Evolutionary conservation across 1,140 invertebrate genomes (phyloP).

Genomic region (Nasonia longicornis): DNA sequence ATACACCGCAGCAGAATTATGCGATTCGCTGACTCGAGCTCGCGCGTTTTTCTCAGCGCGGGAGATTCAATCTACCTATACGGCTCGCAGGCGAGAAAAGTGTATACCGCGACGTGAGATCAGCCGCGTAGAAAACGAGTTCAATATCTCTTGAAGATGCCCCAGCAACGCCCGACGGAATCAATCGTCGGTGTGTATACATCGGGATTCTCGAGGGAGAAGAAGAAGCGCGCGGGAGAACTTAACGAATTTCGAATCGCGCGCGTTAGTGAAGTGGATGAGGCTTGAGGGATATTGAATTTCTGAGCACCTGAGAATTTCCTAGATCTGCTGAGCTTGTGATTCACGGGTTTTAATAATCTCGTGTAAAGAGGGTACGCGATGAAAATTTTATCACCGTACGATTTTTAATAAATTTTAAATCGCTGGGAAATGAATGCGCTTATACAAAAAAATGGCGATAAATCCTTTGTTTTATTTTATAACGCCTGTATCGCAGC

Average conservation of each 20-base stretch:
- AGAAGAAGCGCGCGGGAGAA: background rate
- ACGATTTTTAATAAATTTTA: background rate
- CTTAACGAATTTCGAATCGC: background rate
- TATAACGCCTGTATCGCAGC: too few species aligned
- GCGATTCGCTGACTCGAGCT: slow-evolving; percentile 20
- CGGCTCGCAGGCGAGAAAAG: background rate
- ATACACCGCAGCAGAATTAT: background rate
- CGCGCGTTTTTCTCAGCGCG: slow-evolving; percentile 1
- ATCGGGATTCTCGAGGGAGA: background rate
- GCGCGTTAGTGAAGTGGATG: background rate
- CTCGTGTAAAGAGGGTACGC: background rate
- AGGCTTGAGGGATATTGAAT: background rate
- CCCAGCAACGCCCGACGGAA: background rate
- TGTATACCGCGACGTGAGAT: background rate
- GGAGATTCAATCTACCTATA: slow-evolving; percentile 6
- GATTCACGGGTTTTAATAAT: background rate
- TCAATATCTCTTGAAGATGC: slow-evolving; percentile 30
- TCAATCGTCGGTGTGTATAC: slow-evolving; percentile 23
- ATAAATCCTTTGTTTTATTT: too few species aligned
- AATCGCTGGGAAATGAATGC: background rate
- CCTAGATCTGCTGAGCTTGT: too few species aligned
- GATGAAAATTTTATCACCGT: too few species aligned
- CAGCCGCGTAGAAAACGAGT: slow-evolving; percentile 27
- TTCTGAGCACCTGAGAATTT: background rate
- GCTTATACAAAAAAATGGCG: background rate